phyloP scores from a whole-genome alignment of 1,140 invertebrate species.

The Melitaea cinxia region DNA sequence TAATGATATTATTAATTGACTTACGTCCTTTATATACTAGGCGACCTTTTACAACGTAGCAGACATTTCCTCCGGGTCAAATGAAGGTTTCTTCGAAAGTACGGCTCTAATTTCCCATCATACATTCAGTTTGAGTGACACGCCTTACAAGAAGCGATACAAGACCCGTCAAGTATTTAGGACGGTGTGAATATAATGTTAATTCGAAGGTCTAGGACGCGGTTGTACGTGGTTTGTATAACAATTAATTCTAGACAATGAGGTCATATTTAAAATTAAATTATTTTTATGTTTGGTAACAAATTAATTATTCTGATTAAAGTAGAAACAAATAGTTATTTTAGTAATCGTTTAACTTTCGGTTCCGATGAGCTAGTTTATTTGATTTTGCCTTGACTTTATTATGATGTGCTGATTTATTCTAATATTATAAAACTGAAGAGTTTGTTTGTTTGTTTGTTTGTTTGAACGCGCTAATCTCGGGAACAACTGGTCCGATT shows the following conservation, averaged over 20 bases:
- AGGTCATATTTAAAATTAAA: background rate
- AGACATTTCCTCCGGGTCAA: conserved; percentile 31
- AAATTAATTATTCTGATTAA: background rate
- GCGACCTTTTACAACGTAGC: conserved; percentile 17
- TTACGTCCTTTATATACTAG: conserved; percentile 1
- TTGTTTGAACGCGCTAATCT: no score
- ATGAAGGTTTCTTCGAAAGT: conserved; percentile 33
- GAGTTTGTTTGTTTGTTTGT: no score
- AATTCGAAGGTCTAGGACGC: conserved; percentile 30
- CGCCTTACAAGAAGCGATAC: conserved; percentile 18
- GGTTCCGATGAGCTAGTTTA: background rate
- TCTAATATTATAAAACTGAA: no score
- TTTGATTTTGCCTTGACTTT: no score
- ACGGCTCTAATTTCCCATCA: conserved; percentile 24
- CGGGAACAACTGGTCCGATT: no score
- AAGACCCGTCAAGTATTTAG: conserved; percentile 24
- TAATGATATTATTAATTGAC: no score
- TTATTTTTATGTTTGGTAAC: background rate
- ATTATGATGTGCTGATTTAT: no score
- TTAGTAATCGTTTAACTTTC: background rate
- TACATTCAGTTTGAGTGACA: conserved; percentile 26
- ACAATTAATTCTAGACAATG: background rate
- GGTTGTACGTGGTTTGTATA: background rate
- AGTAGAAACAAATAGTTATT: background rate
- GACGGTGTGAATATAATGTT: conserved; percentile 23